Evolutionary conservation across 1,140 invertebrate species (phyloP).

Genomic region (Microvelia longipes): DNA sequence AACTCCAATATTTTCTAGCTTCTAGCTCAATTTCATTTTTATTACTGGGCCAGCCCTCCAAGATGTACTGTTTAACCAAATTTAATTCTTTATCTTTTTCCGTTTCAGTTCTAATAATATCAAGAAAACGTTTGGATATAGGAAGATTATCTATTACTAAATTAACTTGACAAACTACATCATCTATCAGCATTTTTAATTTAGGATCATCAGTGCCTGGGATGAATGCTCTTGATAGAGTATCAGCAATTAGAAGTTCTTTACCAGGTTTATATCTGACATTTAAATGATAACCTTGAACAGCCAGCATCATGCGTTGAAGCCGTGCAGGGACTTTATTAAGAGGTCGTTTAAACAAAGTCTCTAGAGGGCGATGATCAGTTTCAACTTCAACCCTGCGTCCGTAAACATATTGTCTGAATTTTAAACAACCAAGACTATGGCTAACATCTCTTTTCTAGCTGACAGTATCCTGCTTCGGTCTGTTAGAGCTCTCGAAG

Average conservation of each 20-base stretch:
- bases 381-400: not conserved
- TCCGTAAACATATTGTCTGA: not conserved
- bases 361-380: not conserved
- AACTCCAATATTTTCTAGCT: not conserved
- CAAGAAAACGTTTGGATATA: not conserved
- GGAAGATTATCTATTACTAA: not conserved
- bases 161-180: not conserved
- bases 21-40: not conserved
- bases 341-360: not conserved
- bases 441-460: not conserved
- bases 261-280: not conserved
- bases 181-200: not conserved
- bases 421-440: not conserved
- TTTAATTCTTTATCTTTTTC: not conserved
- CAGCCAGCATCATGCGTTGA: not conserved
- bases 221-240: not conserved
- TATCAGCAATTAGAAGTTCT: not conserved
- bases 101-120: not conserved
- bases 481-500: not conserved
- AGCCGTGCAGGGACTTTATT: not conserved
- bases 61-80: not conserved
- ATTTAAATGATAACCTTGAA: not conserved
- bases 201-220: not conserved
- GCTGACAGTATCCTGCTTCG: not conserved
- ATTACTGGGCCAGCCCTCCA: not conserved